A percentile compares a stretch with the other conserved stretches of the same genome.
These are phyloP conservation scores for Neomonachus schauinslandi DNA, from an alignment of 2,113 vertebrate species.

Conservation along the genomic window DNA sequence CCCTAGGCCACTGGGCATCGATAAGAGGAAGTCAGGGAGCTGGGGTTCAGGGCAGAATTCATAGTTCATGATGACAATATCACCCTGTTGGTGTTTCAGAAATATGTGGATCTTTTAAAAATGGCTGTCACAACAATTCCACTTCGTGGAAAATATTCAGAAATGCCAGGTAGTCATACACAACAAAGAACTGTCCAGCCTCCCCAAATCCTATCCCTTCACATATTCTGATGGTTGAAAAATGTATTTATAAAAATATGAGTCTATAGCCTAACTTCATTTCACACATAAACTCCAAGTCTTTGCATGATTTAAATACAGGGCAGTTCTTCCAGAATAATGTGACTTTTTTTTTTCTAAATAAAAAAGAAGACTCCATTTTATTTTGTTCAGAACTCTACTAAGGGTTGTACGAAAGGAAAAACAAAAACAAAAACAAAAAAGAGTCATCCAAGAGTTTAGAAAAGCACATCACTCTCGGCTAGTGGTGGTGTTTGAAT, in stretches of 20 bases:
- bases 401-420: neutral
- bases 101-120: constrained; percentile 1
- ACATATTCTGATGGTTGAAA: neutral
- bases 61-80: neutral
- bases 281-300: neutral
- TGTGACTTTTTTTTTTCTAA: neutral
- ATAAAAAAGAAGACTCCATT: constrained; percentile 17
- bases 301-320: neutral
- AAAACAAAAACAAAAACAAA: neutral
- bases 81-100: neutral
- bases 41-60: neutral
- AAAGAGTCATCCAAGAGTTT: neutral
- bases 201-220: neutral
- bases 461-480: neutral
- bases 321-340: neutral
- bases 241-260: neutral
- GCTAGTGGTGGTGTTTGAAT: neutral
- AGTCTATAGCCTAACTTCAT: neutral
- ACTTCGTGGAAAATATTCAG: neutral
- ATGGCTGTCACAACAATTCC: neutral
- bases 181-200: neutral
- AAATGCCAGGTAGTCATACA: neutral
- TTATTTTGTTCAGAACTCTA: constrained; percentile 54
- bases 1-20: neutral
- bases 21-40: neutral